A percentile compares a stretch with the other conserved stretches of the same genome.
phyloP scores from a whole-genome alignment of 2,797 vertebrate species.

The Acanthis flammea region DNA sequence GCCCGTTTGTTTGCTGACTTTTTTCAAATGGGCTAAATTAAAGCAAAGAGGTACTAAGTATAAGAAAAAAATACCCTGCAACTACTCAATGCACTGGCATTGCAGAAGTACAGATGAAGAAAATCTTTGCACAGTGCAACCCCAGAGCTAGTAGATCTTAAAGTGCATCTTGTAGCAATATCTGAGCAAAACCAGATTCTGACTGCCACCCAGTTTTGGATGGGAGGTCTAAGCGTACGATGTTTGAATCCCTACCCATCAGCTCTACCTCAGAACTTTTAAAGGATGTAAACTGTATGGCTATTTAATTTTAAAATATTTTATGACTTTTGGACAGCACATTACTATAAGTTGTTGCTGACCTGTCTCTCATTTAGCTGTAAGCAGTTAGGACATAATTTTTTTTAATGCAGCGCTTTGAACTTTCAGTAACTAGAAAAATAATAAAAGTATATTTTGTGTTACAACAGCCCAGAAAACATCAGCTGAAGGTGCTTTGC shows the following conservation, averaged over 20 bases:
- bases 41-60: neutral
- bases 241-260: neutral
- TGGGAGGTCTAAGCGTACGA: accelerated
- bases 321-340: neutral
- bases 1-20: neutral
- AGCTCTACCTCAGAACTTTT: neutral
- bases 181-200: neutral
- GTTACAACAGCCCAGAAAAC: neutral
- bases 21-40: neutral
- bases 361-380: neutral
- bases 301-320: neutral
- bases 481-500: neutral
- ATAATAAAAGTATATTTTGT: neutral
- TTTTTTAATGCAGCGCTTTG: neutral
- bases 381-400: neutral
- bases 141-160: neutral
- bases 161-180: neutral
- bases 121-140: neutral
- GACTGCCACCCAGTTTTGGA: neutral
- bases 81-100: neutral
- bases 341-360: neutral
- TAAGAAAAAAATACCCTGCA: neutral
- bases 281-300: neutral
- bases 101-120: neutral
- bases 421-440: neutral